Percentiles rank a stretch among this genome's conserved stretches.
Evolutionary conservation across 1,140 invertebrate species (phyloP).

Genomic region (Drosophila lowei): DNA sequence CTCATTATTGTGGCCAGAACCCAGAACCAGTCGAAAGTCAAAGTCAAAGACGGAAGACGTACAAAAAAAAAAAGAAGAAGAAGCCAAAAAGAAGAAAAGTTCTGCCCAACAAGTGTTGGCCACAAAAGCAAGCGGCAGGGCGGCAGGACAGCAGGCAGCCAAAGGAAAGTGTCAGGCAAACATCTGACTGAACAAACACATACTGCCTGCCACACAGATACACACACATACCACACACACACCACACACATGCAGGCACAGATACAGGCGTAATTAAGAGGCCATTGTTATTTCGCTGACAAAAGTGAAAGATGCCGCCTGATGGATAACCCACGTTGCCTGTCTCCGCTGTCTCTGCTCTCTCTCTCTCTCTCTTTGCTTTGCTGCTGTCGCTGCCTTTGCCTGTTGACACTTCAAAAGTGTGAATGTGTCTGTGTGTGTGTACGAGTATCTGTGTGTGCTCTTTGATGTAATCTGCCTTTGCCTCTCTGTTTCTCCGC

Average conservation of each 20-base stretch:
- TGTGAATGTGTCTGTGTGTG: conserved; percentile 49
- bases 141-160: conserved; percentile 21
- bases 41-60: conserved; percentile 53
- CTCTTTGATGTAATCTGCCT: conserved; percentile 74
- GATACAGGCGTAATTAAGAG: conserved; percentile 80
- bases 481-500: conserved; percentile 31
- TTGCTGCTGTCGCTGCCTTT: conserved; percentile 29
- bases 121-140: conserved; percentile 46
- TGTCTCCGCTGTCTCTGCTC: conserved; percentile 23
- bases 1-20: conserved; percentile 60
- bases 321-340: conserved; percentile 70
- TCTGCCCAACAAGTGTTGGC: conserved; percentile 53
- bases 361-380: conserved; percentile 18
- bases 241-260: conserved; percentile 34
- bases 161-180: conserved; percentile 77
- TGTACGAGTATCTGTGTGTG: conserved; percentile 24
- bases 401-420: conserved; percentile 80
- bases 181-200: conserved; percentile 56
- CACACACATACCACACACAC: not conserved
- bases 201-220: not conserved
- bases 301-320: conserved; percentile 82
- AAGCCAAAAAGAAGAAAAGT: conserved; percentile 44
- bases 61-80: conserved; percentile 13
- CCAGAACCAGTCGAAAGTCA: conserved; percentile 42
- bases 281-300: conserved; percentile 83